Evolutionary conservation across 2,113 vertebrate species (phyloP), one percentile per base, ranked within the genome.

Genomic region (Solea solea): DNA sequence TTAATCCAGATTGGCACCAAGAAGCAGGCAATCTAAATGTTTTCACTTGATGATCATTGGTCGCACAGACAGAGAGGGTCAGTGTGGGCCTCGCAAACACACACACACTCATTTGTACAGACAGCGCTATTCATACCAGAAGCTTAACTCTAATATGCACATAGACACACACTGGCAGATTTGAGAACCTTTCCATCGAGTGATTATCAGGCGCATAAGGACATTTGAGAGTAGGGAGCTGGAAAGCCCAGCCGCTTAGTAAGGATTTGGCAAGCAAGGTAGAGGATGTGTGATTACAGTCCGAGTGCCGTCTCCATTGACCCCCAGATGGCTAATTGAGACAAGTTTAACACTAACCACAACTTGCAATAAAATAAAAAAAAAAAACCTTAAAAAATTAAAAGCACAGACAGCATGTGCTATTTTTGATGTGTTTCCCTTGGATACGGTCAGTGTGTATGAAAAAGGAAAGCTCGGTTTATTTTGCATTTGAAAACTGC

Each of bases 271-370:
- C 85, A 86, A 65, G 72, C 76, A 62, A 71, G 73, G 57, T 68
- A 72, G 64, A 61, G 73, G 69, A 84, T 52, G 71, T 53, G 10
- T 82, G 81, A 87, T 90, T 90, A 85, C 72, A 73, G 72, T 58
- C 75, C 74, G 66, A 86, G 68, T 78, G 82, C 81, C 72, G 63
- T 78, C 76, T 64, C 76, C 58, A 87, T 78, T 66, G 48, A 86
- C 85, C 80, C 82, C 79, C 86, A 87, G 81, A 85, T 89, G 89
- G 84, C 75, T 80, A 79, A 86, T 84, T 84, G 80, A 86, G 74
- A 80, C 55, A 71, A 72, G 75, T 80, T 82, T 81, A 76, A 85
- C 82, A 72, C 59, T 21, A 51, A 64, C 57, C 52, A 52, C 65
- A 66, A 77, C 85, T 88, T 81, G 48, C 69, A 72, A n/a, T n/a